These are phyloP conservation scores for Colletes gigas DNA, from an alignment of 1,140 invertebrate genomes.

Conservation along the genomic window DNA sequence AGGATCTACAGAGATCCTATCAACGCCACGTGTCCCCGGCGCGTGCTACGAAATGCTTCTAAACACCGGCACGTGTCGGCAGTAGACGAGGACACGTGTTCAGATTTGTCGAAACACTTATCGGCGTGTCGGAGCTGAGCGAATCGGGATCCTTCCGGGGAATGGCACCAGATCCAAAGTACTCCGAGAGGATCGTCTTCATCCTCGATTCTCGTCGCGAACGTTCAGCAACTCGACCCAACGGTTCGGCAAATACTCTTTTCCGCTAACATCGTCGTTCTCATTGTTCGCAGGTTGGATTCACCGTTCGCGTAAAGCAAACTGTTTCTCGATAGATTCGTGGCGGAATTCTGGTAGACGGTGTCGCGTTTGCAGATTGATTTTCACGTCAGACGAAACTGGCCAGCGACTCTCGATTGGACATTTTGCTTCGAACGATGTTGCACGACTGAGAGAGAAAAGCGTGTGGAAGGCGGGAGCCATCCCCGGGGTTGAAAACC, in stretches of 20 bases:
- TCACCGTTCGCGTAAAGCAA: too few species aligned
- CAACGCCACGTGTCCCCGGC: slow-evolving; percentile 58
- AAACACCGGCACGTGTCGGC: slow-evolving; percentile 71
- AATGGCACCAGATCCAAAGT: too few species aligned
- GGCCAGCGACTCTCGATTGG: not conserved
- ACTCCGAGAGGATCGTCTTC: not conserved
- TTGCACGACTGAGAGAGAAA: slow-evolving; percentile 51
- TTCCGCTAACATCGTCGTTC: not conserved
- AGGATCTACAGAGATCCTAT: slow-evolving; percentile 59
- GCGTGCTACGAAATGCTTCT: slow-evolving; percentile 62
- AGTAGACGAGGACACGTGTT: slow-evolving; percentile 48
- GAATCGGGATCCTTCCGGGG: not conserved
- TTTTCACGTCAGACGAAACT: too few species aligned
- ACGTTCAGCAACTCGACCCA: not conserved
- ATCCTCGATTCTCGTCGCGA: not conserved
- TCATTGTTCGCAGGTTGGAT: not conserved
- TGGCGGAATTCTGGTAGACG: too few species aligned
- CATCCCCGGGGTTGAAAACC: slow-evolving; percentile 56
- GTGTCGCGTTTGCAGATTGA: too few species aligned
- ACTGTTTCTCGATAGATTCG: too few species aligned
- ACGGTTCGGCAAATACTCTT: not conserved
- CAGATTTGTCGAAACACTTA: slow-evolving; percentile 53
- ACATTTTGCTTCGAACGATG: slow-evolving; percentile 48
- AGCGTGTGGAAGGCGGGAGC: slow-evolving; percentile 55
- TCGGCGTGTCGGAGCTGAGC: not conserved